phyloP scores from a whole-genome alignment of 1,140 invertebrate genomes.

The Laupala kohalensis region DNA sequence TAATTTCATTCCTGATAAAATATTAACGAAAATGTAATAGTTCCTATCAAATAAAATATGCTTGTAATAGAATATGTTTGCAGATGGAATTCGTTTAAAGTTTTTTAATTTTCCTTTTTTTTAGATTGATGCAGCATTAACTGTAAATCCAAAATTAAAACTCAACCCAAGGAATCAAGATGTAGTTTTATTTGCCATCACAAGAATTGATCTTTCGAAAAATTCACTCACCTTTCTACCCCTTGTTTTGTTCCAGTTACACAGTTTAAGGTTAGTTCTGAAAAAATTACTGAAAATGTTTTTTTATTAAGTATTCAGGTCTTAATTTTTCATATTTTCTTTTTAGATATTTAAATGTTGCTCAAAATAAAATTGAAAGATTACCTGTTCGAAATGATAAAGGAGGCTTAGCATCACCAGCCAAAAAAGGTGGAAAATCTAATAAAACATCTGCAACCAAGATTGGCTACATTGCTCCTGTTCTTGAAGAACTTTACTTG shows the following conservation, averaged over 20 bases:
- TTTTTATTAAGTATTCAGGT: background rate
- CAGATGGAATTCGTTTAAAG: too few species aligned
- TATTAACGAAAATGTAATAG: too few species aligned
- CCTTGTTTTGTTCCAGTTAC: conserved; percentile 65
- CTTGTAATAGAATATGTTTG: too few species aligned
- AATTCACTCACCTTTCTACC: conserved; percentile 77
- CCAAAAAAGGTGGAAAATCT: background rate
- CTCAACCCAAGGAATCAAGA: conserved; percentile 52
- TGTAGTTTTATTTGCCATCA: conserved; percentile 75
- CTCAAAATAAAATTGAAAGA: conserved; percentile 74
- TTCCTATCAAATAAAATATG: too few species aligned
- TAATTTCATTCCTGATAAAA: too few species aligned
- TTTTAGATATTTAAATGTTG: conserved; percentile 64
- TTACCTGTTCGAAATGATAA: conserved; percentile 39
- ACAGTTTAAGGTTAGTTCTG: conserved; percentile 41
- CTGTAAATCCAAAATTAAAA: conserved; percentile 71
- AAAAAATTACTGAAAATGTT: background rate
- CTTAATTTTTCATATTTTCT: conserved; percentile 14
- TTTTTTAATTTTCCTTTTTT: too few species aligned
- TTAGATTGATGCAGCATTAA: conserved; percentile 55
- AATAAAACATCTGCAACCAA: background rate
- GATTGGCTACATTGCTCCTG: conserved; percentile 48
- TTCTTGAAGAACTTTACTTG: conserved; percentile 74
- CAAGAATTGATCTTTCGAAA: conserved; percentile 83
- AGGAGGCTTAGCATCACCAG: conserved; percentile 9